phyloP scores from a whole-genome alignment of 2,113 vertebrate genomes.

The sheep (Ovis aries) region ARS-UI_Ramb_v3.0 NC_056056.1:121240501-121241000 shows the following conservation, averaged over 20 bases:
- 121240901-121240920: background rate
- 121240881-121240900: conserved; percentile 27
- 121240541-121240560: background rate
- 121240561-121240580: background rate
- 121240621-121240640: background rate
- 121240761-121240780: background rate
- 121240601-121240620: background rate
- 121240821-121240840: background rate
- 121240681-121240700: background rate
- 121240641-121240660: background rate
- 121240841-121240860: background rate
- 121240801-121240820: conserved; percentile 19
- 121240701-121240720: background rate
- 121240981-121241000: background rate
- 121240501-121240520: background rate
- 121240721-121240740: background rate
- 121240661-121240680: background rate
- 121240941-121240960: background rate
- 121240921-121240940: background rate
- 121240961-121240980: background rate
- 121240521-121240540: background rate
- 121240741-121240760: background rate
- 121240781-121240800: background rate
- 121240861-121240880: background rate
- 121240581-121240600: background rate